Evolutionary conservation across 2,888 invertebrate genomes (phyloP).

Genomic region (Mechanitis messenoides): DNA sequence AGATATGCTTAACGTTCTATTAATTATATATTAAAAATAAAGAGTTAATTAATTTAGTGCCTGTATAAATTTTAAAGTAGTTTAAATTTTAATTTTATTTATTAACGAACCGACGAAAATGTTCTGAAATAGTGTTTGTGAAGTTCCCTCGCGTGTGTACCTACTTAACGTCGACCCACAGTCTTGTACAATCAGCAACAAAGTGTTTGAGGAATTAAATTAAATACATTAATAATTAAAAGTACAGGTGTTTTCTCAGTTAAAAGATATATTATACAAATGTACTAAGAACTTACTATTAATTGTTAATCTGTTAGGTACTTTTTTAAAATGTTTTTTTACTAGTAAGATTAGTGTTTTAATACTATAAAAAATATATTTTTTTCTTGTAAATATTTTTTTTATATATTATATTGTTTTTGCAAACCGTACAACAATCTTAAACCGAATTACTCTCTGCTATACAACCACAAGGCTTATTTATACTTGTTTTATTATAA

Average conservation of each 20-base stretch:
- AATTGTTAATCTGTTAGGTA: no score
- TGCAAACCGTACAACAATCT: conserved; percentile 14
- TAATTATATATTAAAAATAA: not conserved
- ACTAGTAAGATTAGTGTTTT: no score
- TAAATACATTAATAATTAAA: conserved; percentile 10
- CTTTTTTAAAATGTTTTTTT: no score
- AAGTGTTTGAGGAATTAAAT: conserved; percentile 12
- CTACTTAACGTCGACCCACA: conserved; percentile 30
- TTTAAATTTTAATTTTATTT: conserved; percentile 29
- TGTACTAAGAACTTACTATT: no score
- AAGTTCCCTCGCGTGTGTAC: conserved; percentile 28
- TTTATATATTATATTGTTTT: not conserved
- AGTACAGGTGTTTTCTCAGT: not conserved
- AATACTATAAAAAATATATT: not conserved
- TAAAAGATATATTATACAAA: no score
- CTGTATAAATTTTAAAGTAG: conserved; percentile 23
- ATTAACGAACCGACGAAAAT: conserved; percentile 30
- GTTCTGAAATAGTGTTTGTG: conserved; percentile 29
- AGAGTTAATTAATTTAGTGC: conserved; percentile 22
- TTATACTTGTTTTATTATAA: conserved; percentile 6
- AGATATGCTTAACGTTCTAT: not conserved
- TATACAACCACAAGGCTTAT: conserved; percentile 7
- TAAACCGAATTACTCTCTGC: conserved; percentile 17
- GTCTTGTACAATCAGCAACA: conserved; percentile 23
- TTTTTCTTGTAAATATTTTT: not conserved